Evolutionary conservation across 2,888 invertebrate species (phyloP).

Genomic region (Cataglyphis livida): DNA sequence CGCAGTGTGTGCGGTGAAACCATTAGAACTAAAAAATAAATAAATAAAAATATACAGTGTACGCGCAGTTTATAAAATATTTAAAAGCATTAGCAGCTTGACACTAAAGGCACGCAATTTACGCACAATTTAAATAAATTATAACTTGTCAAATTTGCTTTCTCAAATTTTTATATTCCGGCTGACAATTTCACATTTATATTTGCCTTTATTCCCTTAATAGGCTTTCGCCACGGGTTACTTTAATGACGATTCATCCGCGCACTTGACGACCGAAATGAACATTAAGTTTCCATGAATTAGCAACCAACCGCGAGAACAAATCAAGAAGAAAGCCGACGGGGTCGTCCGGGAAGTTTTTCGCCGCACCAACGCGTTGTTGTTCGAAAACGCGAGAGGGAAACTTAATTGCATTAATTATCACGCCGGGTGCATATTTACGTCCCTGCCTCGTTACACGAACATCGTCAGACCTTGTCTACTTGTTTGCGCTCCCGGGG

Average conservation of each 20-base stretch:
- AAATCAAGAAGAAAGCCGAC: slow-evolving; percentile 31
- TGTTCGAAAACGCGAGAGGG: slow-evolving; percentile 47
- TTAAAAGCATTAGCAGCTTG: neutral
- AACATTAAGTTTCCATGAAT: slow-evolving; percentile 29
- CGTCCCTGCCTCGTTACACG: slow-evolving; percentile 62
- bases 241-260: neutral
- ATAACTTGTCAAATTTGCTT: slow-evolving; percentile 9
- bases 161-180: neutral
- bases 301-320: slow-evolving; percentile 44
- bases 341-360: slow-evolving; percentile 32
- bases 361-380: slow-evolving; percentile 32
- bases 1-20: neutral
- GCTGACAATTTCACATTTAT: slow-evolving; percentile 32
- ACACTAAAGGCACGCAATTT: neutral
- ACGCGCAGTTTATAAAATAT: neutral
- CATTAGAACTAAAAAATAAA: slow-evolving; percentile 9
- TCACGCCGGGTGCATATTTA: slow-evolving; percentile 59
- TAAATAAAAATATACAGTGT: slow-evolving; percentile 3
- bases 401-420: slow-evolving; percentile 74
- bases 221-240: neutral
- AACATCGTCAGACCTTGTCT: slow-evolving; percentile 64
- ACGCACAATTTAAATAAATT: neutral
- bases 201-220: slow-evolving; percentile 46
- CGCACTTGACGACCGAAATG: neutral
- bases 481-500: slow-evolving; percentile 64